Conservation (phyloP, 2,113 vertebrate species). For the Nicator chloris region DNA sequence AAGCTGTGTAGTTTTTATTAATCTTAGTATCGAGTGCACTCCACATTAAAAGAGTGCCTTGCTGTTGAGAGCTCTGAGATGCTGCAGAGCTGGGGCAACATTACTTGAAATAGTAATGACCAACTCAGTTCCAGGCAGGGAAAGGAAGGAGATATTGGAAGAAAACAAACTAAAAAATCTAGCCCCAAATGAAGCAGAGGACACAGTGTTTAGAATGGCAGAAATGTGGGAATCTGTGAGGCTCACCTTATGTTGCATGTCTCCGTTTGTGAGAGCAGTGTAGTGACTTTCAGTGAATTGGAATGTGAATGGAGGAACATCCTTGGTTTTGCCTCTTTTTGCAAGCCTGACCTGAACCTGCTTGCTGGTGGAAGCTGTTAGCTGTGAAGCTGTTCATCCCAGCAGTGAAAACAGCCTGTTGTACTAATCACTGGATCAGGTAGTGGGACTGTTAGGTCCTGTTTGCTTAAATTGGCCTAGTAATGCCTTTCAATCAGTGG, state of each 20-base stretch:
- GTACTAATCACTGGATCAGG: neutral
- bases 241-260: neutral
- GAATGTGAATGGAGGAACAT: neutral
- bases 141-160: neutral
- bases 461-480: neutral
- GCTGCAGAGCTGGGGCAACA: neutral
- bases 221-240: neutral
- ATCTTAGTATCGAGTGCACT: neutral
- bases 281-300: neutral
- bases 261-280: neutral
- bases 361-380: neutral
- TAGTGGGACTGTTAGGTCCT: neutral
- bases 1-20: neutral
- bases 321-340: neutral
- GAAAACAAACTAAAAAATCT: neutral
- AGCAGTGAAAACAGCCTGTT: neutral
- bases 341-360: neutral
- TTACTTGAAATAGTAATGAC: neutral
- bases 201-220: neutral
- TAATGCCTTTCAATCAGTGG: neutral
- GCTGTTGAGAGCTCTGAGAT: neutral
- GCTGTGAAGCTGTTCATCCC: neutral
- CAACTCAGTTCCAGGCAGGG: neutral
- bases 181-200: neutral
- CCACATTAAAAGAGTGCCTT: neutral